Percentiles rank a stretch among this genome's conserved stretches.
Conservation (phyloP, 2,888 invertebrate genomes). For the Pyrrhia umbra region DNA sequence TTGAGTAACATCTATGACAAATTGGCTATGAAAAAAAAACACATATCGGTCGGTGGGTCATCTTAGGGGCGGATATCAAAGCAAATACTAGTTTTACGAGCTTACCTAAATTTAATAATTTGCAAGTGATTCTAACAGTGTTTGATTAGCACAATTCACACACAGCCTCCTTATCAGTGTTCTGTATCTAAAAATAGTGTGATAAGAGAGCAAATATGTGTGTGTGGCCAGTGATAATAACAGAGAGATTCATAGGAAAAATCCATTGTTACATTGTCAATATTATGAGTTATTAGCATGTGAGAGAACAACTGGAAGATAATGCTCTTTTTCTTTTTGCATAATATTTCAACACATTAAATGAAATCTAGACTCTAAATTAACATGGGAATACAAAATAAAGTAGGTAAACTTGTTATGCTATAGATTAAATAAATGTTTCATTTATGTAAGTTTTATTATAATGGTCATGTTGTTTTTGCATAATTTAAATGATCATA, state of each 20-base stretch:
- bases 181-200: conserved; percentile 54
- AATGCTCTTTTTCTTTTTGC: too few relatives aligned
- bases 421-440: too few relatives aligned
- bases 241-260: conserved; percentile 47
- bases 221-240: conserved; percentile 43
- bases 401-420: too few relatives aligned
- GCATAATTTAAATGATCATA: neutral
- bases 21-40: too few relatives aligned
- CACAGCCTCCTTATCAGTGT: conserved; percentile 41
- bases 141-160: conserved; percentile 39
- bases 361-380: too few relatives aligned
- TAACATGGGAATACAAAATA: too few relatives aligned
- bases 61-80: too few relatives aligned
- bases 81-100: too few relatives aligned
- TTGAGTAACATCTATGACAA: neutral
- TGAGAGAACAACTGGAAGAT: conserved; percentile 1
- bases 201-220: conserved; percentile 44
- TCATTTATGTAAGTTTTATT: too few relatives aligned
- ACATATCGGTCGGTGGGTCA: too few relatives aligned
- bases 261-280: conserved; percentile 1
- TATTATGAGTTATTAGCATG: neutral
- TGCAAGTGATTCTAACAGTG: conserved; percentile 10
- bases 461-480: too few relatives aligned
- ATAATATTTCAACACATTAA: too few relatives aligned
- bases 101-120: conserved; percentile 9